Conservation (phyloP, 2,113 vertebrate species). For the Poecile atricapillus region DNA sequence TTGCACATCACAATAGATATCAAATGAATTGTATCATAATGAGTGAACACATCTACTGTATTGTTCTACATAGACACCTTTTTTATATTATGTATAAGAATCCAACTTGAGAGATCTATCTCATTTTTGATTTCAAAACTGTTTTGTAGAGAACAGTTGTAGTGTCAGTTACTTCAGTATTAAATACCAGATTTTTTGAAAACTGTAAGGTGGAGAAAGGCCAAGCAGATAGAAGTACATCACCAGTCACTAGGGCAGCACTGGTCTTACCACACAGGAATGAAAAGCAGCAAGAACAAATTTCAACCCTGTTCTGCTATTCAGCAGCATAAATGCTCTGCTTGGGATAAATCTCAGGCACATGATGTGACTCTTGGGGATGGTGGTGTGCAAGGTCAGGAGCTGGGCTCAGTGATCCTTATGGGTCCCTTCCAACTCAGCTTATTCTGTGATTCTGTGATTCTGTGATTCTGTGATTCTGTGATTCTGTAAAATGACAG, state of each 20-base stretch:
- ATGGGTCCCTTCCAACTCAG: background rate
- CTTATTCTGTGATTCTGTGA: background rate
- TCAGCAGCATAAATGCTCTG: background rate
- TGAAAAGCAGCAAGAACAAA: background rate
- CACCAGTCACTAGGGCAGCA: background rate
- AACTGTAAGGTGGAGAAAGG: background rate
- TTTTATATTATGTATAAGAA: constrained; percentile 22
- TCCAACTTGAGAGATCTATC: background rate
- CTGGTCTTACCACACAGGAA: background rate
- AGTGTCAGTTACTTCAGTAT: background rate
- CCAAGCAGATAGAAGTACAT: background rate
- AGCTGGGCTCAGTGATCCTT: background rate
- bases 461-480: background rate
- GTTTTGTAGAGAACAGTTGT: background rate
- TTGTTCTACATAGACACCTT: background rate
- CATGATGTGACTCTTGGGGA: background rate
- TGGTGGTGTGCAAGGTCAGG: background rate
- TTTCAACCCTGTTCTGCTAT: background rate
- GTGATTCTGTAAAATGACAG: background rate
- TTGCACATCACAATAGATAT: background rate
- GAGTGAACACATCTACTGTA: background rate
- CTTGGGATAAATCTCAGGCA: background rate
- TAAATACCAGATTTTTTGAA: background rate
- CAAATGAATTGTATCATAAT: constrained; percentile 10
- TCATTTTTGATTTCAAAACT: background rate